Evolutionary conservation across 2,797 vertebrate species (phyloP).

Genomic region (Bovichtus diacanthus): DNA sequence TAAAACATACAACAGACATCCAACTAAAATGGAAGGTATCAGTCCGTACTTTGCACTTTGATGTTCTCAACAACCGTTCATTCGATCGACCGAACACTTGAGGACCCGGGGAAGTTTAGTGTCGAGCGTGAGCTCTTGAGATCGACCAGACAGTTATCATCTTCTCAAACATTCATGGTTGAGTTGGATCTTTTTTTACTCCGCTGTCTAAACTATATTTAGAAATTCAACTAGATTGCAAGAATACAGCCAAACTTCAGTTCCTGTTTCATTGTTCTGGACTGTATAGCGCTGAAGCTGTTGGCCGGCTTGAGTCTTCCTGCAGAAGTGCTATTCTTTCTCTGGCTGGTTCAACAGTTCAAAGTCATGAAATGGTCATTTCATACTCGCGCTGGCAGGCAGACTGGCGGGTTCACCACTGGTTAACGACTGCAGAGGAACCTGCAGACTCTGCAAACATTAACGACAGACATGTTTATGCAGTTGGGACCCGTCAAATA

Average conservation of each 20-base stretch:
- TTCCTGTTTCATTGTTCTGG: slow-evolving; percentile 43
- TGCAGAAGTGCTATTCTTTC: slow-evolving; percentile 5
- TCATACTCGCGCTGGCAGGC: slow-evolving; percentile 19
- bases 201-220: background rate
- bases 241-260: slow-evolving; percentile 11
- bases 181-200: slow-evolving; percentile 1
- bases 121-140: no score
- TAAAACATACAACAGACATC: no score
- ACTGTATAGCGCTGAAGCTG: background rate
- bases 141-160: no score
- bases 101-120: no score
- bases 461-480: slow-evolving; percentile 44
- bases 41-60: no score
- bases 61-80: no score
- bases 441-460: slow-evolving; percentile 52
- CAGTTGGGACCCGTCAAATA: slow-evolving; percentile 53
- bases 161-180: background rate
- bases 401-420: background rate
- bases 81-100: no score
- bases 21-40: no score
- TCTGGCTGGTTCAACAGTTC: slow-evolving; percentile 42
- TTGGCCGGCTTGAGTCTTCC: background rate
- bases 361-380: slow-evolving; percentile 19
- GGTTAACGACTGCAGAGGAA: slow-evolving; percentile 38
- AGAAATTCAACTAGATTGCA: background rate